These are phyloP conservation scores for Xanthia togata DNA, from an alignment of 2,888 invertebrate species.

Conservation along the genomic window DNA sequence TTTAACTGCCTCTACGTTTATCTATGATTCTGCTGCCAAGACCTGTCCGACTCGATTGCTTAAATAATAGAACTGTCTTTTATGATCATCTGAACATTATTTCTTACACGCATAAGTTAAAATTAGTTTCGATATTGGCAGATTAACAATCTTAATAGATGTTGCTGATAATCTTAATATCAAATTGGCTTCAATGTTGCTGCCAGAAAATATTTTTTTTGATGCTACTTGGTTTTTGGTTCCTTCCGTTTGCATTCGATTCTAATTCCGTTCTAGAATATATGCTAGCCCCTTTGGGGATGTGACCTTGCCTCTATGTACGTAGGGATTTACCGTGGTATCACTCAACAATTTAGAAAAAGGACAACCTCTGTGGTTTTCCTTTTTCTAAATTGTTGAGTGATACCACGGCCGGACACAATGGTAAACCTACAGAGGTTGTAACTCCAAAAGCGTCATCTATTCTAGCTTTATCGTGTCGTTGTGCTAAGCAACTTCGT, in stretches of 20 bases:
- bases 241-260: not conserved
- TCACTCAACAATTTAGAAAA: not conserved
- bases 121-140: constrained; percentile 26
- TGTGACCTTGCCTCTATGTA: not conserved
- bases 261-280: not conserved
- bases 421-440: too few relatives aligned
- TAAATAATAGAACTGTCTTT: constrained; percentile 24
- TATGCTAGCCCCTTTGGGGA: too few relatives aligned
- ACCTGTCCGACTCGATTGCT: constrained; percentile 33
- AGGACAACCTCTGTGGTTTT: not conserved
- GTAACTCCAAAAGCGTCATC: not conserved
- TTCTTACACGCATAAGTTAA: constrained; percentile 14
- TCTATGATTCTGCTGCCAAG: constrained; percentile 45
- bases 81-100: constrained; percentile 20
- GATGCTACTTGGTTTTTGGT: not conserved
- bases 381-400: too few relatives aligned
- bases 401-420: too few relatives aligned
- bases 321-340: not conserved
- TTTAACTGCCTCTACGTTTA: constrained; percentile 37
- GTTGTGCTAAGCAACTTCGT: not conserved
- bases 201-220: constrained; percentile 10
- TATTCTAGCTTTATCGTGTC: not conserved
- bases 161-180: not conserved
- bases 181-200: not conserved
- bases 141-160: not conserved